Evolutionary conservation across 2,888 invertebrate genomes (phyloP).

Genomic region (Galerucella calmariensis): DNA sequence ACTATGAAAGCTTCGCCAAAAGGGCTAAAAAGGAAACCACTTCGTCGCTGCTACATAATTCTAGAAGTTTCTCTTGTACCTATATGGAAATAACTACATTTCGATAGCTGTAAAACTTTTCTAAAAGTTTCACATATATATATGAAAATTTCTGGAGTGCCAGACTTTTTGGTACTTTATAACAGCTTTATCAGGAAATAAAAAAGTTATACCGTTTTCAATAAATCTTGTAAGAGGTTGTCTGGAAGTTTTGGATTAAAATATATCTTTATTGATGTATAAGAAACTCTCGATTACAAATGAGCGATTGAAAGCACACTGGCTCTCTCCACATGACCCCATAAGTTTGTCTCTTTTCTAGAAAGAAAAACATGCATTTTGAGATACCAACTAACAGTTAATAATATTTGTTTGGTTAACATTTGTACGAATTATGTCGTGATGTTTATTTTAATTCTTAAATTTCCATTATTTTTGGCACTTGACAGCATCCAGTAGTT

Average conservation of each 20-base stretch:
- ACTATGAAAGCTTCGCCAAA: background rate
- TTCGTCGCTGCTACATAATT: constrained; percentile 6
- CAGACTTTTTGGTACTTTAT: constrained; percentile 23
- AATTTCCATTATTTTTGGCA: too few species aligned
- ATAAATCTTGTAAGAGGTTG: constrained; percentile 13
- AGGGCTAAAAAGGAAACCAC: constrained; percentile 11
- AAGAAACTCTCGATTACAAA: background rate
- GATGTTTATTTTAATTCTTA: too few species aligned
- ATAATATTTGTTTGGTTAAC: too few species aligned
- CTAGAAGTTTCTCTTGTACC: constrained; percentile 15
- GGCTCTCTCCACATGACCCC: background rate
- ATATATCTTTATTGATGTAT: constrained; percentile 1
- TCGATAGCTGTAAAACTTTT: constrained; percentile 18
- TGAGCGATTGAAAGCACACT: background rate
- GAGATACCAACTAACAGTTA: too few species aligned
- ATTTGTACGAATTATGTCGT: too few species aligned
- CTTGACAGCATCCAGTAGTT: too few species aligned
- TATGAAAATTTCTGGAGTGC: constrained; percentile 16
- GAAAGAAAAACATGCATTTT: too few species aligned
- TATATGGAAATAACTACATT: constrained; percentile 22
- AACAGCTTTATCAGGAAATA: constrained; percentile 15
- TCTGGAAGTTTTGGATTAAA: constrained; percentile 14
- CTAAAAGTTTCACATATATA: constrained; percentile 12
- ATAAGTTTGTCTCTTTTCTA: background rate
- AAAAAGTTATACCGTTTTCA: constrained; percentile 17